Evolutionary conservation across 1,140 invertebrate species (phyloP), one percentile per base, ranked within the genome.

Genomic region (Chlorops oryzae): DNA sequence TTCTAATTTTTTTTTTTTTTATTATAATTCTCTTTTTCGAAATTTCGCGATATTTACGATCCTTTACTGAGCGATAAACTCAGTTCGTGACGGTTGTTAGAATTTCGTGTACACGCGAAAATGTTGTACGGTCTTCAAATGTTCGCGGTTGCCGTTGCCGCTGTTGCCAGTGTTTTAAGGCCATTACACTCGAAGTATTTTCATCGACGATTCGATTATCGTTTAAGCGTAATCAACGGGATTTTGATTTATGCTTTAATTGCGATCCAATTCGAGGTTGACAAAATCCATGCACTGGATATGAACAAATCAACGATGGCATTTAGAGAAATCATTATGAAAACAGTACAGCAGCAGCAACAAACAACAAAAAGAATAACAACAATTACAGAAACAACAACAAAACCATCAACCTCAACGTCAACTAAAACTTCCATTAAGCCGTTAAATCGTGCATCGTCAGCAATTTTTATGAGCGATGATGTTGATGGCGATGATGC

Each of bases 161-260:
- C n/a, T n/a, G n/a, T n/a, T n/a, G n/a, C n/a, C n/a, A n/a, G n/a
- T n/a, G n/a, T n/a, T n/a, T n/a, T n/a, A n/a, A n/a, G n/a, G n/a
- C n/a, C n/a, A n/a, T n/a, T n/a, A n/a, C n/a, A n/a, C n/a, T n/a
- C n/a, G n/a, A n/a, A n/a, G n/a, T n/a, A n/a, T n/a, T n/a, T n/a
- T n/a, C n/a, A n/a, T n/a, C n/a, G n/a, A n/a, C 34, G 28, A 44
- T 65, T 65, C 57, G 63, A 65, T 66, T 63, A 66, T 63, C 57
- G 63, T 62, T 63, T 63, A 66, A 66, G 66, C 59, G 57, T 59
- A 56, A 59, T 58, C 61, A 66, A 63, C 55, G 59, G 61, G 59
- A n/a, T n/a, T n/a, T 66, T 65, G 63, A 66, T 65, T 66, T 65
- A 65, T 61, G 55, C 51, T 65, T 65, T 66, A 66, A 65, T 65